Conservation (phyloP, 2,113 vertebrate species). For the Trematomus loennbergii region DNA sequence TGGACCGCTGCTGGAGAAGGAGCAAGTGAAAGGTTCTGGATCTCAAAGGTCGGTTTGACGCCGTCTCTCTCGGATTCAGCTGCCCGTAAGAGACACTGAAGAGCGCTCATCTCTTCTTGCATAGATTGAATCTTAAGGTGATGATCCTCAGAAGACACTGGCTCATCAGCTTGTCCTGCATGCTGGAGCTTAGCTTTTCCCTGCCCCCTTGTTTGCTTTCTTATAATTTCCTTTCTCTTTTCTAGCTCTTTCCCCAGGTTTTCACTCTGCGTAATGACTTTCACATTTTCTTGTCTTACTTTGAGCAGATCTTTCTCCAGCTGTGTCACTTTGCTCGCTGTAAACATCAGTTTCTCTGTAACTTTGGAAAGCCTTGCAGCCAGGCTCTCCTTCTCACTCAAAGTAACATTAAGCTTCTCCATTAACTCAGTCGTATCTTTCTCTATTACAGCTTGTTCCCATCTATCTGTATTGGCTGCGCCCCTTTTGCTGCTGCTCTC, state of each 20-base stretch:
- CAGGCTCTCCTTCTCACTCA: conserved; percentile 89
- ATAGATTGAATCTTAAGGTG: conserved; percentile 70
- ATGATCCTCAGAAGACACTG: conserved; percentile 65
- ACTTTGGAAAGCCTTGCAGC: conserved; percentile 84
- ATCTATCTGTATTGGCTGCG: conserved; percentile 49
- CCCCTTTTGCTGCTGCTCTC: conserved; percentile 66
- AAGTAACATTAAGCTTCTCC: conserved; percentile 91
- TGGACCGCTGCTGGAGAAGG: conserved; percentile 45
- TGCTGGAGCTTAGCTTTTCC: conserved; percentile 35
- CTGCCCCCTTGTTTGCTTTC: conserved; percentile 40
- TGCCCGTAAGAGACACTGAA: conserved; percentile 66
- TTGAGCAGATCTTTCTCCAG: conserved; percentile 85
- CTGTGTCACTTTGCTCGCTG: conserved; percentile 80
- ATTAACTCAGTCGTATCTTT: conserved; percentile 91
- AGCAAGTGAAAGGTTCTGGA: conserved; percentile 67
- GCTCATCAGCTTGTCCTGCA: conserved; percentile 37
- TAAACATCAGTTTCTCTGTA: conserved; percentile 85
- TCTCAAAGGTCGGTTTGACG: conserved; percentile 52
- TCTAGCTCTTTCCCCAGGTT: conserved; percentile 73
- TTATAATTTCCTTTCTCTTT: conserved; percentile 44
- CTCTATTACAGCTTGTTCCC: conserved; percentile 80
- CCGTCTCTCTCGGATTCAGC: conserved; percentile 67
- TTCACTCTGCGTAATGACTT: conserved; percentile 77
- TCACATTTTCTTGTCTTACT: conserved; percentile 81
- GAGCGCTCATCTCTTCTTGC: conserved; percentile 65